Base-by-base conservation (phyloP, 2,113 vertebrate genomes). In the Orientallactaga bullata region DNA sequence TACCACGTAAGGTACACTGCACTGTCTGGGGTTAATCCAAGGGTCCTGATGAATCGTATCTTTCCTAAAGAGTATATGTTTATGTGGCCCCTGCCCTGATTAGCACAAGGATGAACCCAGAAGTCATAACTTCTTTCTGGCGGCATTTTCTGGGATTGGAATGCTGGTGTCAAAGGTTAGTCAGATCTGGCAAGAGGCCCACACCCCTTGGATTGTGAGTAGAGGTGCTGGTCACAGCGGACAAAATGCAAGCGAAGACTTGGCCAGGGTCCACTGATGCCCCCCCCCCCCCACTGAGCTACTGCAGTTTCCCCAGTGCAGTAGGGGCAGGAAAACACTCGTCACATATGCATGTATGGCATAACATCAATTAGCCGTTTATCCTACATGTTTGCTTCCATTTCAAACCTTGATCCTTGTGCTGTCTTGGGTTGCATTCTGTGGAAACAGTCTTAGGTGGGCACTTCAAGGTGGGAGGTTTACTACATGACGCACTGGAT, bases 141-240 rank as follows among this genome's bases (percentile, higher is more conserved):
- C 47, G 63, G 68, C 47, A 63, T 93, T 81, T 80, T 39, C 61
- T 68, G 37, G 32, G 58, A 78, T 58, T 85, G 86, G 89, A 89
- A 58, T 91, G 42, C 84, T 83, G 1, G 55, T 81, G 89, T 88
- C 51, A 84, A 93, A 74, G 81, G 89, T 91, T 76, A 82, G 32
- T 58, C 47, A 88, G 78, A 78, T 37, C 69, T 95, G 92, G 91
- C 85, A 63, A 4, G 0, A 63, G 80, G 35, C 93, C 74, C 24
- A 20, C 30, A 37, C 39, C 20, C 80, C 66, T 88, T 91, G 90
- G 90, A 58, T 60, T 37, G 39, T 65, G 66, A 86, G 88, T 85
- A 80, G 82, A 93, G 80, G 84, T 76, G 55, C 71, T 92, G 78
- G 72, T 94, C 80, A 93, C 51, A 15, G 5, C 37, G 55, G 73